Evolutionary conservation across 1,140 invertebrate species (phyloP).

Genomic region (Nephotettix cincticeps): DNA sequence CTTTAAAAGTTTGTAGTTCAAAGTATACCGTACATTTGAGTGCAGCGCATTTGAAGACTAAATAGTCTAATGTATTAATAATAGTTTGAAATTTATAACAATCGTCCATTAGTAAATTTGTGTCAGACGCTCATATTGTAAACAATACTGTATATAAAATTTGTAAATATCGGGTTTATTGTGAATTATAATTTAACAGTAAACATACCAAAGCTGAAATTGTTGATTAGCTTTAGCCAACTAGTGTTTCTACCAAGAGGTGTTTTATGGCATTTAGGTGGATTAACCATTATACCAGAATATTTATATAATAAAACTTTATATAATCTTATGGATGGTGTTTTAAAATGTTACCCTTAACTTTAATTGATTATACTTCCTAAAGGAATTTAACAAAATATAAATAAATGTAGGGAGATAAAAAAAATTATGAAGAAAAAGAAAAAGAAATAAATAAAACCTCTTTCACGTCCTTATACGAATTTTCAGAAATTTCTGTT

Average conservation of each 20-base stretch:
- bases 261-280: slow-evolving; percentile 11
- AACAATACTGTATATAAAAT: background rate
- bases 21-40: background rate
- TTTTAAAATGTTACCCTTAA: too few relatives aligned
- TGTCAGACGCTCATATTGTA: background rate
- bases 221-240: slow-evolving; percentile 4
- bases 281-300: slow-evolving; percentile 17
- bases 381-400: too few relatives aligned
- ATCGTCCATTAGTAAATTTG: slow-evolving; percentile 7
- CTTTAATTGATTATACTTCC: too few relatives aligned
- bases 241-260: slow-evolving; percentile 18
- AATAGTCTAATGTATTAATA: background rate
- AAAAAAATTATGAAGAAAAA: too few relatives aligned
- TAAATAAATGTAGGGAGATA: too few relatives aligned
- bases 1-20: background rate
- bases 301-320: slow-evolving; percentile 22
- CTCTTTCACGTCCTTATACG: too few relatives aligned
- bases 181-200: background rate
- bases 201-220: slow-evolving; percentile 13
- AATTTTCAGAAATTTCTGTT: too few relatives aligned
- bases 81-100: background rate
- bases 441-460: too few relatives aligned
- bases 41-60: background rate
- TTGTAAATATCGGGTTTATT: slow-evolving; percentile 8
- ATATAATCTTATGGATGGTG: slow-evolving; percentile 1